Evolutionary conservation across 2,113 vertebrate genomes (phyloP).

Genomic region (Pelodiscus sinensis): DNA sequence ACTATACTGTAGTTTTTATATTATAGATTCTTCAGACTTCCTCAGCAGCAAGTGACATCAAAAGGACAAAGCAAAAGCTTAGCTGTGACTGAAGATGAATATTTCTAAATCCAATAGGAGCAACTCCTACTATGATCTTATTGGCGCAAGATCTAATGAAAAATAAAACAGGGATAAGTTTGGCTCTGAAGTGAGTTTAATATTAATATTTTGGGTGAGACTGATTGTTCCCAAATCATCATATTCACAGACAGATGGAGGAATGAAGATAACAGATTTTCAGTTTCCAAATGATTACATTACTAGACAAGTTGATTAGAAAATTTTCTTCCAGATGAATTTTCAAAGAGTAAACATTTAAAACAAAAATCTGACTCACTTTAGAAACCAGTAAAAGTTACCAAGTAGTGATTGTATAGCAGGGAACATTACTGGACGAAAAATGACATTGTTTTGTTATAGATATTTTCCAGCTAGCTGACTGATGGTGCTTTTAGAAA

Average conservation of each 20-base stretch:
- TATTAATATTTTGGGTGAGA: background rate
- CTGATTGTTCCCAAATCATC: rapidly evolving
- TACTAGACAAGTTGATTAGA: background rate
- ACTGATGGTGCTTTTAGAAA: background rate
- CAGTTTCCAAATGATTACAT: background rate
- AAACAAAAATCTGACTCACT: background rate
- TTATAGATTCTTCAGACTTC: rapidly evolving
- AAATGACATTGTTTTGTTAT: background rate
- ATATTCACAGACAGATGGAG: rapidly evolving
- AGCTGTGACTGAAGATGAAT: rapidly evolving
- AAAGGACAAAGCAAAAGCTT: background rate
- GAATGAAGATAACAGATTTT: background rate
- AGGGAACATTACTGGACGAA: background rate
- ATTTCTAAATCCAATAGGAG: rapidly evolving
- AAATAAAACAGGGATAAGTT: background rate
- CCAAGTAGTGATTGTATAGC: background rate
- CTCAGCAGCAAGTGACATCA: rapidly evolving
- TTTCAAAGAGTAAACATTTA: background rate
- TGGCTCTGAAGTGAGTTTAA: background rate
- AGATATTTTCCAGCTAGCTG: background rate
- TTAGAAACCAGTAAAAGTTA: background rate
- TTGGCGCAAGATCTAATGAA: rapidly evolving
- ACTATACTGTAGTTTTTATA: background rate
- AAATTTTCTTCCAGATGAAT: background rate
- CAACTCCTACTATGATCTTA: rapidly evolving